A percentile compares a stretch with the other conserved stretches of the same genome.
Conservation (phyloP, 2,113 vertebrate species). For the Nothocercus julius region DNA sequence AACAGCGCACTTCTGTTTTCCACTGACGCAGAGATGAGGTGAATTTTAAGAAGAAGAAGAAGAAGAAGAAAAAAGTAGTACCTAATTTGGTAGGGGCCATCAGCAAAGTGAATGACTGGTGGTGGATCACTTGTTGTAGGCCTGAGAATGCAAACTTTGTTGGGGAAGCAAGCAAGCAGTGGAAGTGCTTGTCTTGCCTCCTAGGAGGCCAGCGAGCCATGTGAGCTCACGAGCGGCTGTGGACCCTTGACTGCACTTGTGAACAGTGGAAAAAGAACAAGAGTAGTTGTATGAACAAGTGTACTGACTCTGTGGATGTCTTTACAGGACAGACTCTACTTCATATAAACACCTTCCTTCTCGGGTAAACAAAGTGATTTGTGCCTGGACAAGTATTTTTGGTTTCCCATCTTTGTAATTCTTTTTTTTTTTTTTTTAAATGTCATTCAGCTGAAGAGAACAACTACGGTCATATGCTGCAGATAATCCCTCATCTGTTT, state of each 20-base stretch:
- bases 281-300: neutral
- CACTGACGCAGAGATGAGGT: fast-evolving
- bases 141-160: conserved; percentile 1
- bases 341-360: neutral
- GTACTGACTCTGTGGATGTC: neutral
- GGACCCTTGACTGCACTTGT: neutral
- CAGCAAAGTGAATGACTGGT: neutral
- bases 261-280: neutral
- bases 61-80: neutral
- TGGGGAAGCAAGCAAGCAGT: neutral
- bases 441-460: neutral
- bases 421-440: neutral
- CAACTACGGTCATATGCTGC: neutral
- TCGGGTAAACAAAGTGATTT: neutral
- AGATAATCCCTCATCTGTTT: neutral
- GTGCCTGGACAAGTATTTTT: conserved; percentile 2
- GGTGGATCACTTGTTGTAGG: neutral
- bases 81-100: neutral
- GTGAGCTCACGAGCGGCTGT: neutral
- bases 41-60: neutral
- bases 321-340: neutral
- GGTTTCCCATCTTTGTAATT: neutral
- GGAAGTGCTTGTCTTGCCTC: neutral
- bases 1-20: neutral
- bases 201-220: neutral